Evolutionary conservation across 1,140 invertebrate species (phyloP).

Genomic region (Mesaphorura yosii): DNA sequence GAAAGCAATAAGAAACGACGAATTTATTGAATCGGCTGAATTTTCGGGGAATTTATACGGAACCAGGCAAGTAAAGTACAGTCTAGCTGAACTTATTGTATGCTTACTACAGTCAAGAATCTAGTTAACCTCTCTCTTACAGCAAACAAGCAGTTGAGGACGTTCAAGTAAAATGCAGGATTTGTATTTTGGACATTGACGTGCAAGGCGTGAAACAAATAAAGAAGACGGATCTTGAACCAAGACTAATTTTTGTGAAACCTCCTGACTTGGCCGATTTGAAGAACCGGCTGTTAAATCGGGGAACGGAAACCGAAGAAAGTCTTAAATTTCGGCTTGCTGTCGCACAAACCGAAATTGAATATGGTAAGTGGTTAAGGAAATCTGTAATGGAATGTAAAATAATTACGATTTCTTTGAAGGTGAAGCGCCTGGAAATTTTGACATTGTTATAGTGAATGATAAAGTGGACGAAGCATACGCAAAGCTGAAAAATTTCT

Average conservation of each 20-base stretch:
- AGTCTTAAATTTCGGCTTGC: conserved; percentile 60
- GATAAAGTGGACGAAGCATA: conserved; percentile 83
- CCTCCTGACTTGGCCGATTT: conserved; percentile 73
- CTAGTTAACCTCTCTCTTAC: conserved; percentile 34
- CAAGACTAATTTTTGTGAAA: conserved; percentile 81
- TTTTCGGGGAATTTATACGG: conserved; percentile 95
- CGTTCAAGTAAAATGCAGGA: conserved; percentile 63
- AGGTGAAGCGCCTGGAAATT: conserved; percentile 65
- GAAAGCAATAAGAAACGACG: conserved; percentile 57
- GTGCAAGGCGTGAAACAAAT: conserved; percentile 90
- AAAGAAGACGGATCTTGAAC: conserved; percentile 68
- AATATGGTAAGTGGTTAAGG: conserved; percentile 55
- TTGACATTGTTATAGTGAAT: conserved; percentile 85
- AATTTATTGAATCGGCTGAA: conserved; percentile 84
- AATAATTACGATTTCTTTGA: conserved; percentile 30
- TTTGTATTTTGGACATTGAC: conserved; percentile 93
- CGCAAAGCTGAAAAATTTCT: conserved; percentile 57
- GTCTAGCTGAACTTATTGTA: not conserved
- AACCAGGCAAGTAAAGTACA: conserved; percentile 55
- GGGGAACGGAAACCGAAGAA: conserved; percentile 84
- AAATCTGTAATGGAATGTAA: conserved; percentile 1
- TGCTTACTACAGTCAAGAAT: too few species aligned
- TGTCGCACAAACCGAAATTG: conserved; percentile 62
- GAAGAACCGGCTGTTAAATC: conserved; percentile 58
- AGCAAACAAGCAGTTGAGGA: conserved; percentile 78